Conservation (phyloP, 2,113 vertebrate species). For the Helogale parvula region DNA sequence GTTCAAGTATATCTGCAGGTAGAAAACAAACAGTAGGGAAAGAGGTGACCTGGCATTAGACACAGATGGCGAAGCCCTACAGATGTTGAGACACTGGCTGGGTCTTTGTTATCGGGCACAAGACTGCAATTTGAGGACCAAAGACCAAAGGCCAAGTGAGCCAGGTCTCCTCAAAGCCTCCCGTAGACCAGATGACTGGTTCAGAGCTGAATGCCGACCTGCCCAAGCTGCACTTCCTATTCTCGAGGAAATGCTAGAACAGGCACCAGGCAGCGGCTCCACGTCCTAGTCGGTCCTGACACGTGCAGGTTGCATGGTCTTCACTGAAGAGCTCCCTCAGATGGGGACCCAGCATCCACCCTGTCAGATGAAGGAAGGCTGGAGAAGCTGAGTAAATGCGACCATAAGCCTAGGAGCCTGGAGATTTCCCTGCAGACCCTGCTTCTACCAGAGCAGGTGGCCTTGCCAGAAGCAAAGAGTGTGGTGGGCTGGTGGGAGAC, state of each 20-base stretch:
- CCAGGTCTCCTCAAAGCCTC: not conserved
- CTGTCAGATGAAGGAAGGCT: not conserved
- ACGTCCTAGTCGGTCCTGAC: not conserved
- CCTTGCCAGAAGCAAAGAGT: not conserved
- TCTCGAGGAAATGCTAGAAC: not conserved
- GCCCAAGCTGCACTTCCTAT: not conserved
- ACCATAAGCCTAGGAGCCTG: not conserved
- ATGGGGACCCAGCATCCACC: not conserved
- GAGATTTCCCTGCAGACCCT: not conserved
- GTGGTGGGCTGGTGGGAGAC: not conserved
- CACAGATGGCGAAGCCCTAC: no score
- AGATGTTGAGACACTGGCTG: accelerated
- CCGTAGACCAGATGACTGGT: not conserved
- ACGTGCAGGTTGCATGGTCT: accelerated
- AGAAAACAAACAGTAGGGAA: not conserved
- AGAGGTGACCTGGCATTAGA: no score
- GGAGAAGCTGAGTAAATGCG: no score
- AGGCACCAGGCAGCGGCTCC: not conserved
- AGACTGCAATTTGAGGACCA: not conserved
- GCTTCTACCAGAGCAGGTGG: not conserved
- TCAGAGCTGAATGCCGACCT: not conserved
- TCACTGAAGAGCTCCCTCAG: not conserved
- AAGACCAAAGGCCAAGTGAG: not conserved
- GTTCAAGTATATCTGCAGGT: not conserved
- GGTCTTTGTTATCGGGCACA: not conserved